Evolutionary conservation across 2,113 vertebrate species (phyloP).

Genomic region (Labeo rohita): DNA sequence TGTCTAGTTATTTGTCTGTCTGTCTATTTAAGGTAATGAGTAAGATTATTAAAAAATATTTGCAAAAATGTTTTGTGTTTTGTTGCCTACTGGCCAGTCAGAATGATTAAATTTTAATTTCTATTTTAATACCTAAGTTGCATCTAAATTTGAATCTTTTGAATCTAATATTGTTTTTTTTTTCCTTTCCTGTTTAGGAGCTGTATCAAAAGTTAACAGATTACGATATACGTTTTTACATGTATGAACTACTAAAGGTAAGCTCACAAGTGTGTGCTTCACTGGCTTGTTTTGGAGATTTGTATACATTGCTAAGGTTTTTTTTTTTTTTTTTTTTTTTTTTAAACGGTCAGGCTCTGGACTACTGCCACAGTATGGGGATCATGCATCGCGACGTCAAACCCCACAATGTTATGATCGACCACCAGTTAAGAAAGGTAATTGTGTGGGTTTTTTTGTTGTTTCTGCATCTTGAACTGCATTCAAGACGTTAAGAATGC

Average conservation of each 20-base stretch:
- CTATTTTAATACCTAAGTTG: neutral
- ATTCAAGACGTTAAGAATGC: neutral
- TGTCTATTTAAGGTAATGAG: neutral
- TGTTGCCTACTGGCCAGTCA: neutral
- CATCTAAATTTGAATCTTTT: neutral
- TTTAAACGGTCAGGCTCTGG: slow-evolving; percentile 85
- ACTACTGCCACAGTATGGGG: slow-evolving; percentile 99
- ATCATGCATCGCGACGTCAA: slow-evolving; percentile 99
- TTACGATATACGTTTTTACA: slow-evolving; percentile 98
- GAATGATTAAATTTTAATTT: no score
- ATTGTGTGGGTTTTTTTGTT: neutral
- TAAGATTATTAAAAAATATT: neutral
- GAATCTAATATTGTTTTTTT: neutral
- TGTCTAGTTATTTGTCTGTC: neutral
- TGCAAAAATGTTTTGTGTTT: neutral
- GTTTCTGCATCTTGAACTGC: neutral
- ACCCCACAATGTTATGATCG: slow-evolving; percentile 99
- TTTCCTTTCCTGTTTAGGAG: slow-evolving; percentile 80
- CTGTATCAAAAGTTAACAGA: slow-evolving; percentile 99
- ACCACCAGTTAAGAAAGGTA: slow-evolving; percentile 98
- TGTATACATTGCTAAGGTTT: neutral
- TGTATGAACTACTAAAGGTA: slow-evolving; percentile 99
- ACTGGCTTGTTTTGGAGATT: neutral
- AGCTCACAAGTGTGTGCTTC: slow-evolving; percentile 56
- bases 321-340: neutral